phyloP scores from a whole-genome alignment of 2,113 vertebrate species.

The Gnathonemus echidnorhynchus region DNA sequence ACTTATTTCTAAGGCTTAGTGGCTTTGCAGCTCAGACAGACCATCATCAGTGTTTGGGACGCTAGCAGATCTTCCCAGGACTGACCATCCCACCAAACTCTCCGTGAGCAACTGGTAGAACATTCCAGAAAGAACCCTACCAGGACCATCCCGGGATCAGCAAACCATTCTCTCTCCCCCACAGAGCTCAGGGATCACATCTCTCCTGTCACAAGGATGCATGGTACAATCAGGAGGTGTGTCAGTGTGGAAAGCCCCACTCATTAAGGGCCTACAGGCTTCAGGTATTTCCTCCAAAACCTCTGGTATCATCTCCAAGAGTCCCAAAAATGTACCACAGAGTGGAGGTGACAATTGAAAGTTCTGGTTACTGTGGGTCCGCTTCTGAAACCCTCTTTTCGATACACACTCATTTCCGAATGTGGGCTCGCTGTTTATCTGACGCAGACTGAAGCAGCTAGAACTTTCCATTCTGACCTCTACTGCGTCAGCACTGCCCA shows the following conservation, averaged over 20 bases:
- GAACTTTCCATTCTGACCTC: background rate
- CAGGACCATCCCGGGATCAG: background rate
- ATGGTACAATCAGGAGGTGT: background rate
- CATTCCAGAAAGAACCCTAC: background rate
- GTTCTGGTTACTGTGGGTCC: background rate
- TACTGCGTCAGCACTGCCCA: background rate
- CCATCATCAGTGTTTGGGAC: background rate
- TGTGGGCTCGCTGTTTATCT: background rate
- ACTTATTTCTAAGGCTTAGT: background rate
- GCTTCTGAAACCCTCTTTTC: background rate
- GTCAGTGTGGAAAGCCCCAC: background rate
- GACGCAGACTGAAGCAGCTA: background rate
- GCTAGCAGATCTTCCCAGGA: background rate
- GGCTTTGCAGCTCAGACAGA: background rate
- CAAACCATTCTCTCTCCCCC: background rate
- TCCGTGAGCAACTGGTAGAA: background rate
- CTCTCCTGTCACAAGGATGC: background rate
- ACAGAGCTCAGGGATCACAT: background rate
- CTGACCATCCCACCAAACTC: background rate
- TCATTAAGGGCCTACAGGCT: background rate
- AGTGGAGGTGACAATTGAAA: background rate
- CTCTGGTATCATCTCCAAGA: background rate
- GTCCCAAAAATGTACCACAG: background rate
- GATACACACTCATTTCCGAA: background rate
- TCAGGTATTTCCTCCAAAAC: background rate